These are phyloP conservation scores for Echinometra lucunter DNA, from an alignment of 53 echinoderm and acorn worm species.

Conservation along the genomic window DNA sequence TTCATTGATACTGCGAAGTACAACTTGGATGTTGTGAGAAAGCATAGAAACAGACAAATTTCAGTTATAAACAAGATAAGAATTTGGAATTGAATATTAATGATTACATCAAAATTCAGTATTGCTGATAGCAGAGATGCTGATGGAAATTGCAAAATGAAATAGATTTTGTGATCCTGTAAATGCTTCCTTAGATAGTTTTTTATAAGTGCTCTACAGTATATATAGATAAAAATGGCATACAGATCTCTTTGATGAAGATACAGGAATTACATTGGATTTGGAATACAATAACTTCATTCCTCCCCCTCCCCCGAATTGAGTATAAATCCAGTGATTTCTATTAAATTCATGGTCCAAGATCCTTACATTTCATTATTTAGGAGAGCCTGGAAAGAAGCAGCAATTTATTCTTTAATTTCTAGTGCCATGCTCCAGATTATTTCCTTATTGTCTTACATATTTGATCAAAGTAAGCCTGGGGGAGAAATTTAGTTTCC, in stretches of 20 bases:
- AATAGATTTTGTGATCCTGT: no score
- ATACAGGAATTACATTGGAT: no score
- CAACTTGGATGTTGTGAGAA: no score
- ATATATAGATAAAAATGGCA: background rate
- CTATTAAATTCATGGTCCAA: background rate
- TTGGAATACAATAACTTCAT: no score
- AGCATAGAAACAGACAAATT: no score
- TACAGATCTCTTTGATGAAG: background rate
- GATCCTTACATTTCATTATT: background rate
- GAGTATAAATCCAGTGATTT: background rate
- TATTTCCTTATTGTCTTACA: constrained; percentile 49
- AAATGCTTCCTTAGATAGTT: no score
- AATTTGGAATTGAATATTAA: background rate
- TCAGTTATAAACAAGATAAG: no score
- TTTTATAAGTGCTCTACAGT: background rate
- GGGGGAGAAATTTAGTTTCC: constrained; percentile 52
- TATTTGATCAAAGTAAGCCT: constrained; percentile 56
- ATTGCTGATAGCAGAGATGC: background rate
- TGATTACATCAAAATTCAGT: background rate
- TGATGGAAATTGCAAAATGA: background rate
- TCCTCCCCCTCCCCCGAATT: no score
- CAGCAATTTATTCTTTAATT: constrained; percentile 37
- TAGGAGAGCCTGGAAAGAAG: background rate
- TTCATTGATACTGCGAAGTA: no score
- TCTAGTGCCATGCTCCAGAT: background rate